Evolutionary conservation across 2,113 vertebrate genomes (phyloP).

Genomic region (Hippolais icterina): DNA sequence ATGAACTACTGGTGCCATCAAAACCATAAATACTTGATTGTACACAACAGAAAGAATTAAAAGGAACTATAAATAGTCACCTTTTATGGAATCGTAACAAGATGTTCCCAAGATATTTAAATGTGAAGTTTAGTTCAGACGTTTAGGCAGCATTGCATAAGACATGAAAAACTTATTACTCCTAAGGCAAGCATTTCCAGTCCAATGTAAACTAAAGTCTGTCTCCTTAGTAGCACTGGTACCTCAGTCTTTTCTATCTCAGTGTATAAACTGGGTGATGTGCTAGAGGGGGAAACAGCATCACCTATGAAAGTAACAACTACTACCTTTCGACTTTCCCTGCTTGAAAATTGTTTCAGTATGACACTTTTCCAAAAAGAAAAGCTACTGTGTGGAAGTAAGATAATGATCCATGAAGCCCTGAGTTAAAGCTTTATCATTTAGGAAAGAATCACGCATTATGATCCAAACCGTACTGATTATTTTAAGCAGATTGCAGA

Average conservation of each 20-base stretch:
- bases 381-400: not conserved
- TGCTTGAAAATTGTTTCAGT: not conserved
- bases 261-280: not conserved
- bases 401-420: not conserved
- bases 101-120: not conserved
- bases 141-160: not conserved
- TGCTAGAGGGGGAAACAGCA: not conserved
- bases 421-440: not conserved
- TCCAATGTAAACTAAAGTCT: not conserved
- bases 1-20: not conserved
- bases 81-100: not conserved
- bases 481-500: not conserved
- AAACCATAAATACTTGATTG: not conserved
- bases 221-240: not conserved
- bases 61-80: not conserved
- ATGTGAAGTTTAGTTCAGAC: not conserved
- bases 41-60: fast-evolving
- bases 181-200: not conserved
- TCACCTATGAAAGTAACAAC: not conserved
- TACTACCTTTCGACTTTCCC: not conserved
- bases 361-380: not conserved
- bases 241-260: not conserved
- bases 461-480: not conserved
- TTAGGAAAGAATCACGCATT: not conserved
- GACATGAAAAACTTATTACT: not conserved